A percentile compares a stretch with the other conserved stretches of the same genome.
Evolutionary conservation across 2,888 invertebrate genomes (phyloP).

Genomic region (Agrotis exclamationis): DNA sequence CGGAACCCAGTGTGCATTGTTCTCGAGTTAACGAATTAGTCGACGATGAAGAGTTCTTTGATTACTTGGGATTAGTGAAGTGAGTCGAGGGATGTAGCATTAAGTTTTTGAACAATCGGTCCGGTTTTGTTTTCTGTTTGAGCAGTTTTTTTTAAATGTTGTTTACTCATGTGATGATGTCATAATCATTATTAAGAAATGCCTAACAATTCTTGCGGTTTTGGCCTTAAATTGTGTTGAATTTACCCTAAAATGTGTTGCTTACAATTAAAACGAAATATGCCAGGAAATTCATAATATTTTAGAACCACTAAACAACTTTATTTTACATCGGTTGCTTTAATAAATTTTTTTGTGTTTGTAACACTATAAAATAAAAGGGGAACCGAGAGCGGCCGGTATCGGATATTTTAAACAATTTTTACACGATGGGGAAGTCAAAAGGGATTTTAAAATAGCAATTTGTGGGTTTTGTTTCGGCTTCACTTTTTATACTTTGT

Average conservation of each 20-base stretch:
- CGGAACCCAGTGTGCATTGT: conserved; percentile 53
- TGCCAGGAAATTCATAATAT: background rate
- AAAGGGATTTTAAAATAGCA: conserved; percentile 18
- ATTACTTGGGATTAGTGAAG: conserved; percentile 25
- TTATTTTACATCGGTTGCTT: conserved; percentile 5
- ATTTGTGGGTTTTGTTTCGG: conserved; percentile 17
- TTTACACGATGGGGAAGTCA: background rate
- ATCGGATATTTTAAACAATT: conserved; percentile 13
- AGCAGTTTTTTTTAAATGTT: too few species aligned
- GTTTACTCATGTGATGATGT: too few species aligned
- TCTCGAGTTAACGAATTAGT: conserved; percentile 55
- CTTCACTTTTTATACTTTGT: background rate
- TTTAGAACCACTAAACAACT: background rate
- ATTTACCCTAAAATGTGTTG: background rate
- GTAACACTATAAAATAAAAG: conserved; percentile 14
- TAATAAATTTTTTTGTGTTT: background rate
- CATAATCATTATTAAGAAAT: background rate
- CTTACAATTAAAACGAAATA: background rate
- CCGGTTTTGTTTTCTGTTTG: background rate
- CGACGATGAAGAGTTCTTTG: conserved; percentile 33
- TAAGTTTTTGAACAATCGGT: background rate
- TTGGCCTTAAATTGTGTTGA: too few species aligned
- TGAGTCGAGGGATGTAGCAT: background rate
- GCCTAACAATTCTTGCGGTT: too few species aligned
- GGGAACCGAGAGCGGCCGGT: background rate